Conservation (phyloP, 2,113 vertebrate genomes). For the Carassius gibelio region DNA sequence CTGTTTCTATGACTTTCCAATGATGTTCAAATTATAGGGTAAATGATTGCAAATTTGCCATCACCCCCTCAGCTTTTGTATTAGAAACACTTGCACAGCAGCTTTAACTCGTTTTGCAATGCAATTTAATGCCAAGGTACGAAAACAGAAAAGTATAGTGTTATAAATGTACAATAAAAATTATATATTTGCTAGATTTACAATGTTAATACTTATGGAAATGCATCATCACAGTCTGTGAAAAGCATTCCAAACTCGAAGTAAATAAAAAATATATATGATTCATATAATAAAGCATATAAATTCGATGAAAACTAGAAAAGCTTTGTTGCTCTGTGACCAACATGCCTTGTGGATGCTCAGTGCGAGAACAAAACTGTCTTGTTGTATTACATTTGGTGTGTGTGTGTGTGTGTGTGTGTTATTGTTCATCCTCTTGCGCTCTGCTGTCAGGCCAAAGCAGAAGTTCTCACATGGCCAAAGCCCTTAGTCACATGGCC, state of each 20-base stretch:
- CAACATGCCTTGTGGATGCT: constrained; percentile 29
- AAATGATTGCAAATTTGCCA: no score
- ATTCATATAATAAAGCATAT: background rate
- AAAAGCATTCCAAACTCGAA: background rate
- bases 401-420: constrained; percentile 27
- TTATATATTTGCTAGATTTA: no score
- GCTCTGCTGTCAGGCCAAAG: constrained; percentile 42
- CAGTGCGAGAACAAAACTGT: constrained; percentile 31
- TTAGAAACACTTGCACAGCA: no score
- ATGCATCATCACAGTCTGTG: no score
- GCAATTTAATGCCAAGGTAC: no score
- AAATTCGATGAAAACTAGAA: background rate
- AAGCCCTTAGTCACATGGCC: constrained; percentile 48
- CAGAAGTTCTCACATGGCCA: constrained; percentile 43
- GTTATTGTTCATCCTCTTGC: constrained; percentile 25
- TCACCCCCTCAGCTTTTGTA: no score
- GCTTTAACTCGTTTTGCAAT: no score
- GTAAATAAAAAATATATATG: background rate
- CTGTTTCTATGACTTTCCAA: no score
- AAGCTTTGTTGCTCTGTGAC: constrained; percentile 18
- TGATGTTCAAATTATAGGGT: no score
- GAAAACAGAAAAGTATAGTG: no score
- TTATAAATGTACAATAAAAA: no score
- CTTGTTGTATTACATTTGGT: constrained; percentile 17
- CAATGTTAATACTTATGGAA: no score